Evolutionary conservation across 37 sponge, comb jelly and placozoan genomes (phyloP).

Genomic region (Petrosia ficiformis): DNA sequence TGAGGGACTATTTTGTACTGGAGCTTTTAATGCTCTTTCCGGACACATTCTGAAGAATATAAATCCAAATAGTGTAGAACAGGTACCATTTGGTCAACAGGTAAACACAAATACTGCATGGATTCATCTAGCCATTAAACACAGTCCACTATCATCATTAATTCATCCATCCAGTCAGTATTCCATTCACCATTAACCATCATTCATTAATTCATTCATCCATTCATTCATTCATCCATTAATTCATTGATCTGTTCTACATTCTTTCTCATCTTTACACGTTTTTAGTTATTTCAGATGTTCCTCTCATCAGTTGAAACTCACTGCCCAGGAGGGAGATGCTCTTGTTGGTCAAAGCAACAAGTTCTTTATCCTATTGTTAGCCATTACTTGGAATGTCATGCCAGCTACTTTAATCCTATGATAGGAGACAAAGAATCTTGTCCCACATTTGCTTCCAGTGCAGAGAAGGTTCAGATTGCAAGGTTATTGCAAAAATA

Average conservation of each 20-base stretch:
- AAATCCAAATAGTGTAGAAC: neutral
- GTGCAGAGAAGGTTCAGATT: constrained; percentile 32
- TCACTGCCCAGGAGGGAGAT: too few species aligned
- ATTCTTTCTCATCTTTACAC: neutral
- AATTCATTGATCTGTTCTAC: neutral
- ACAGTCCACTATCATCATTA: too few species aligned
- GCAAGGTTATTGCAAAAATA: too few species aligned
- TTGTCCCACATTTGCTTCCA: constrained; percentile 21
- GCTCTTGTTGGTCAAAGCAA: constrained; percentile 1
- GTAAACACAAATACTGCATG: neutral
- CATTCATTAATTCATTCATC: too few species aligned
- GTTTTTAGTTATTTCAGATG: neutral
- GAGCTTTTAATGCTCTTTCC: neutral
- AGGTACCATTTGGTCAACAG: neutral
- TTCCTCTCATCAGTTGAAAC: neutral
- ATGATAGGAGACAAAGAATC: neutral
- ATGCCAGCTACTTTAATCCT: constrained; percentile 42
- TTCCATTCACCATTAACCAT: too few species aligned
- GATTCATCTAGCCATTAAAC: neutral
- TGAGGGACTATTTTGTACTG: neutral
- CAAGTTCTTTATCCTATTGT: constrained; percentile 30
- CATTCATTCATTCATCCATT: too few species aligned
- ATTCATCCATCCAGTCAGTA: too few species aligned
- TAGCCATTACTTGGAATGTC: constrained; percentile 16
- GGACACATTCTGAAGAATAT: neutral